Base-by-base conservation (phyloP, 2,113 vertebrate species). In the Colius striatus region DNA sequence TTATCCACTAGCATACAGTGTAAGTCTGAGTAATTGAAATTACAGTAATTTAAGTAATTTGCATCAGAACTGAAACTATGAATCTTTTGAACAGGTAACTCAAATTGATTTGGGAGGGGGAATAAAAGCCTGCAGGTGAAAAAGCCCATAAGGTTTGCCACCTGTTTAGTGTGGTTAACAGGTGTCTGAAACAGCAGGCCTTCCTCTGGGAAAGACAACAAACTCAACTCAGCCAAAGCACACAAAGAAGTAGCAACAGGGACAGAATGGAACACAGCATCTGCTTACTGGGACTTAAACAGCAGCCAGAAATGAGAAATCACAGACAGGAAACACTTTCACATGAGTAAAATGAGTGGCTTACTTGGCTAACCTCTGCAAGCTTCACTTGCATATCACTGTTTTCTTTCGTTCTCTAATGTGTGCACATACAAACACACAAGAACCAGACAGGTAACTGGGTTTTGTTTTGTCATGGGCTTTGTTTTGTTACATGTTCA, bases 141-240 rank as follows among this genome's bases (percentile, higher is more conserved):
- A 54, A 25, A 61, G 85, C 68, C 87, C 95, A 92, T 51, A 85
- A 92, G 89, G 94, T 62, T 4, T 23, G 92, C 96, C 96, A 97
- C 95, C 95, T 97, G 97, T 92, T 94, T 45, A 3, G 34, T 27
- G 80, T 11, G 51, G 82, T 32, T 82, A 95, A 91, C 97, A 97
- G 97, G 95, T 97, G 97, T 90, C 86, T 41, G 67, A 65, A 85
- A 51, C 92, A 97, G 96, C 93, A 96, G 94, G 95, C 58, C 86
- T 91, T 95, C 97, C 94, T 81, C 93, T 47, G 95, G 91, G 85
- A 90, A 92, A 75, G 30, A 19, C 36, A 73, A 90, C 88, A 80
- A 55, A 21, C 45, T 58, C 19, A 61, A 45, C 29, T 13, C 51
- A 65, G 95, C 93, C 95, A 95, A 92, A 7, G 82, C 66, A 57